Evolutionary conservation across 2,888 invertebrate species (phyloP).

Genomic region (Eupithecia subumbrata): DNA sequence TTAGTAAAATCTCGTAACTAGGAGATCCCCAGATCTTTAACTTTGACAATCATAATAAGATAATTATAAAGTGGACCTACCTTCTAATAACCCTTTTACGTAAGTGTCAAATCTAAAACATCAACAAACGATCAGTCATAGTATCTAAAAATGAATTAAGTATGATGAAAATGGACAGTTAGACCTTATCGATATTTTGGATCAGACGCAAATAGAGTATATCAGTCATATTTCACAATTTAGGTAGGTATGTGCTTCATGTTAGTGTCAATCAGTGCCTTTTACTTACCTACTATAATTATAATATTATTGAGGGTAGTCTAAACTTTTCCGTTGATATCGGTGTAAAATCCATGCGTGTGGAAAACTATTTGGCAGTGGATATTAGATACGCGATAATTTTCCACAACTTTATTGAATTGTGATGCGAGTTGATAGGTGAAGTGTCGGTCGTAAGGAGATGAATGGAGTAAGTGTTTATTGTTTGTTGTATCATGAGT

Average conservation of each 20-base stretch:
- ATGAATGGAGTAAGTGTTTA: constrained; percentile 39
- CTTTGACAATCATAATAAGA: background rate
- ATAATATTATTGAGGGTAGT: constrained; percentile 49
- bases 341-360: constrained; percentile 35
- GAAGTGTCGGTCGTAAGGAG: constrained; percentile 41
- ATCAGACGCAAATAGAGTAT: constrained; percentile 27
- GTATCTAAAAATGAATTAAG: background rate
- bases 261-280: constrained; percentile 60
- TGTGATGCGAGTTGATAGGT: constrained; percentile 33
- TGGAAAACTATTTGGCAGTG: constrained; percentile 35
- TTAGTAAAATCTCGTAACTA: background rate
- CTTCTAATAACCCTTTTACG: background rate
- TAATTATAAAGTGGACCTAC: constrained; percentile 2
- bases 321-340: constrained; percentile 46
- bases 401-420: constrained; percentile 32
- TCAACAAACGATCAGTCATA: background rate
- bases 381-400: constrained; percentile 26
- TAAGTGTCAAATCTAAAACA: background rate
- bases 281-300: constrained; percentile 49
- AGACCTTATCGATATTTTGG: background rate
- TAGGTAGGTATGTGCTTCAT: constrained; percentile 33
- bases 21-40: background rate
- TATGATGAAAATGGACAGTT: background rate
- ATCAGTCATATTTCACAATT: constrained; percentile 15
- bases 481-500: constrained; percentile 60